Evolutionary conservation across 2,888 invertebrate genomes (phyloP).

Genomic region (Dorcus parallelipipedus): DNA sequence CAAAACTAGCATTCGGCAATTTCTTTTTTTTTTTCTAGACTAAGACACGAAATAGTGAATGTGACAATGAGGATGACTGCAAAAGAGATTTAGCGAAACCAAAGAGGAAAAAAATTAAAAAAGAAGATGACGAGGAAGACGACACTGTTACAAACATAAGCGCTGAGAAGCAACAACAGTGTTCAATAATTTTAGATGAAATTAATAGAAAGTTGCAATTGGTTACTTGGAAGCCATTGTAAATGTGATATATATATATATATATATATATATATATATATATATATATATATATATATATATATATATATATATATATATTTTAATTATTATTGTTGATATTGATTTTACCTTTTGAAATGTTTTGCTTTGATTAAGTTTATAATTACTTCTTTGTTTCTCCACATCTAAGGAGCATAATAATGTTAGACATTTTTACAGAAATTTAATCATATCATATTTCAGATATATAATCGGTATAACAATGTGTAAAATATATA

Average conservation of each 20-base stretch:
- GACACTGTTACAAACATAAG: conserved; percentile 46
- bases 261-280: too few relatives aligned
- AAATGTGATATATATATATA: conserved; percentile 8
- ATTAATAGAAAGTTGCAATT: conserved; percentile 74
- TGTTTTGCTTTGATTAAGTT: not conserved
- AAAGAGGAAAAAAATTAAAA: conserved; percentile 43
- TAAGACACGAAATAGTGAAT: conserved; percentile 49
- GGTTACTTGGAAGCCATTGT: conserved; percentile 67
- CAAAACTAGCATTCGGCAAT: not conserved
- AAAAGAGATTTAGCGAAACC: conserved; percentile 41
- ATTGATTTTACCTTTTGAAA: too few relatives aligned
- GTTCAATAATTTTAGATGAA: conserved; percentile 71
- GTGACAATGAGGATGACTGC: conserved; percentile 53
- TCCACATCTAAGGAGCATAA: not conserved
- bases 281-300: not conserved
- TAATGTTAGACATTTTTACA: not conserved
- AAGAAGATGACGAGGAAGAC: conserved; percentile 48
- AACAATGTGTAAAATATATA: too few relatives aligned
- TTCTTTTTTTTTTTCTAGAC: conserved; percentile 32
- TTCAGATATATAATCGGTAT: too few relatives aligned
- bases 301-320: not conserved
- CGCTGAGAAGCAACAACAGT: conserved; percentile 68
- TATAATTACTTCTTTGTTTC: not conserved
- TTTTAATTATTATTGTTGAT: too few relatives aligned
- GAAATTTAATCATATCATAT: not conserved